Percentiles rank a stretch among this genome's conserved stretches.
Evolutionary conservation across 1,140 invertebrate species (phyloP).

Genomic region (Lepidotrigona ventralis): DNA sequence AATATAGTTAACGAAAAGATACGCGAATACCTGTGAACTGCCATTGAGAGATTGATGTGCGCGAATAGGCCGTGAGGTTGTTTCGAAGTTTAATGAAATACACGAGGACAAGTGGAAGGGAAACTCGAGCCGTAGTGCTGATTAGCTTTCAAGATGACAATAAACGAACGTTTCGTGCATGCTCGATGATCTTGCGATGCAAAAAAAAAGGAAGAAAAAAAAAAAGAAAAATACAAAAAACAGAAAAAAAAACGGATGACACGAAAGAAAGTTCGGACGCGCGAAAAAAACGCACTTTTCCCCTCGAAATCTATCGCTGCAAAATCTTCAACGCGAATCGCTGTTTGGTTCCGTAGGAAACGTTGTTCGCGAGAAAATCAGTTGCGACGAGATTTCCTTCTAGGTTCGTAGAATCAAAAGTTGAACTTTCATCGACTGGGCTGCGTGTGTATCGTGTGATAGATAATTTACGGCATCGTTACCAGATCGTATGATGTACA

Average conservation of each 20-base stretch:
- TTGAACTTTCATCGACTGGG: neutral
- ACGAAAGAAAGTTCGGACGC: neutral
- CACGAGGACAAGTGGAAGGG: slow-evolving; percentile 19
- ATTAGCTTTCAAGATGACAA: slow-evolving; percentile 77
- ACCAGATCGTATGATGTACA: neutral
- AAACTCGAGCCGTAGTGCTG: slow-evolving; percentile 62
- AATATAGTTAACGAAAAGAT: slow-evolving; percentile 50
- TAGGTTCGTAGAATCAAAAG: slow-evolving; percentile 1
- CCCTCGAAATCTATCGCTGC: neutral
- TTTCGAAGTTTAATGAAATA: slow-evolving; percentile 43
- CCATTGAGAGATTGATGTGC: slow-evolving; percentile 25
- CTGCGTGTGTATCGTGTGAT: neutral
- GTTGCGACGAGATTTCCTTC: neutral
- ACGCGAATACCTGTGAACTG: slow-evolving; percentile 66
- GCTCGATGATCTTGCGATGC: slow-evolving; percentile 57
- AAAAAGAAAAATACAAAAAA: neutral
- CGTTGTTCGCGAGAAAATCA: neutral
- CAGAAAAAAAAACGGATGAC: neutral
- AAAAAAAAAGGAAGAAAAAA: neutral
- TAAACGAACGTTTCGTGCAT: slow-evolving; percentile 74
- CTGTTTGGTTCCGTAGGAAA: neutral
- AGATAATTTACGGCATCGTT: neutral
- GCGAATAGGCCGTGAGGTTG: neutral
- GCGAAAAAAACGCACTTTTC: slow-evolving; percentile 26
- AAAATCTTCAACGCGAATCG: neutral